phyloP scores from a whole-genome alignment of 1,140 invertebrate genomes.

The Plectrocnemia conspersa region DNA sequence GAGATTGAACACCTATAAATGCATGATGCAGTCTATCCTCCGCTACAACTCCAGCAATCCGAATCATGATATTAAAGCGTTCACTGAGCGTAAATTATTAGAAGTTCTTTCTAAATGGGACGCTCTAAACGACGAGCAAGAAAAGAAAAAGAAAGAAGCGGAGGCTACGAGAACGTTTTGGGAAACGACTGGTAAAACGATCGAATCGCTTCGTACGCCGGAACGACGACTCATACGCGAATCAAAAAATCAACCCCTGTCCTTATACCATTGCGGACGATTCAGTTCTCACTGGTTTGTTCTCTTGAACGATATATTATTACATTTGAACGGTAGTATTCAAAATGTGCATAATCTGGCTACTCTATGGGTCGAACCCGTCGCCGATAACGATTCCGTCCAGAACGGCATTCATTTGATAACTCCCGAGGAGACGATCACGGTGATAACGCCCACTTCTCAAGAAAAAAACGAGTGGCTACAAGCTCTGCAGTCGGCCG shows the following conservation, averaged over 20 bases:
- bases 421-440: conserved; percentile 73
- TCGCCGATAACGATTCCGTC: conserved; percentile 48
- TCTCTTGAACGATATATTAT: conserved; percentile 68
- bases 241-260: conserved; percentile 65
- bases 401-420: conserved; percentile 64
- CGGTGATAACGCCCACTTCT: conserved; percentile 59
- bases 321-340: conserved; percentile 63
- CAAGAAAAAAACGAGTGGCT: conserved; percentile 77
- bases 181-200: conserved; percentile 62
- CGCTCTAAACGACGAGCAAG: conserved; percentile 57
- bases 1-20: conserved; percentile 56
- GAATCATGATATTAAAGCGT: conserved; percentile 41
- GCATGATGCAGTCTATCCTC: conserved; percentile 48
- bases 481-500: conserved; percentile 60
- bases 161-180: conserved; percentile 71
- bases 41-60: conserved; percentile 44
- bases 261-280: conserved; percentile 60
- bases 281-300: conserved; percentile 73
- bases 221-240: conserved; percentile 71
- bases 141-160: conserved; percentile 60
- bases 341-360: conserved; percentile 61
- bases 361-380: conserved; percentile 73
- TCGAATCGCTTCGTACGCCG: conserved; percentile 61
- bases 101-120: conserved; percentile 57
- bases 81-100: conserved; percentile 44